Conservation (phyloP, 2,113 vertebrate genomes). For the Mormoops blainvillei region DNA sequence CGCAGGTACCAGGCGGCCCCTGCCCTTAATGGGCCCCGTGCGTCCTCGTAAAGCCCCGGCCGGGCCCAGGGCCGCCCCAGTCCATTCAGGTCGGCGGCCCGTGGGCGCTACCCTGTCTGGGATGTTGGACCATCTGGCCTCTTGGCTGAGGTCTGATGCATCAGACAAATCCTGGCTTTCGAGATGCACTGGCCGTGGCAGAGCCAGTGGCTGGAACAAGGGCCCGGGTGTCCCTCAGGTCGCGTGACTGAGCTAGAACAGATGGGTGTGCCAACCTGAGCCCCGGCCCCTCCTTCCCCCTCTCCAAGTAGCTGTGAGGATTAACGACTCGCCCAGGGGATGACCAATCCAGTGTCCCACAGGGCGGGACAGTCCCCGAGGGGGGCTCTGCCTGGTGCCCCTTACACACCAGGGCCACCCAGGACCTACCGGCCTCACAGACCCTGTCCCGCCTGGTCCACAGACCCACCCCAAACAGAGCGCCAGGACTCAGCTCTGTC, state of each 20-base stretch:
- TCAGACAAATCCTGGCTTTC: background rate
- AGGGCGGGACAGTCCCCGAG: background rate
- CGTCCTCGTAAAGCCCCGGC: rapidly evolving
- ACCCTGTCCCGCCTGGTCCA: no score
- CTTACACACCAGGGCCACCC: background rate
- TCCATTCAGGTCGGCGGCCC: rapidly evolving
- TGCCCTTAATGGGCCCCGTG: rapidly evolving
- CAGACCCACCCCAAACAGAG: background rate
- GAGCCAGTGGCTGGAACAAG: background rate
- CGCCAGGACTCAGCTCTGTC: background rate
- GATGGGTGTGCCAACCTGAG: background rate
- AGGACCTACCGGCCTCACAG: background rate
- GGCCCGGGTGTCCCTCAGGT: background rate
- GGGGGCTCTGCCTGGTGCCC: background rate
- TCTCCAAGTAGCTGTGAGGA: background rate
- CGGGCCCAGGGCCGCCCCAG: background rate
- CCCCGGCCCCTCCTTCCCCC: background rate
- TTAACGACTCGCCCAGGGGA: background rate
- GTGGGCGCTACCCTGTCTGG: rapidly evolving
- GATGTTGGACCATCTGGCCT: rapidly evolving
- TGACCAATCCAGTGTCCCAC: background rate
- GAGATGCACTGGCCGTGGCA: rapidly evolving
- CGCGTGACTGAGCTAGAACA: background rate
- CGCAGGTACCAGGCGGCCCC: background rate
- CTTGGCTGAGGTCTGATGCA: rapidly evolving